Evolutionary conservation across 2,113 vertebrate species (phyloP), one percentile per base, ranked within the genome.

Genomic region (Oncorhynchus tshawytscha): DNA sequence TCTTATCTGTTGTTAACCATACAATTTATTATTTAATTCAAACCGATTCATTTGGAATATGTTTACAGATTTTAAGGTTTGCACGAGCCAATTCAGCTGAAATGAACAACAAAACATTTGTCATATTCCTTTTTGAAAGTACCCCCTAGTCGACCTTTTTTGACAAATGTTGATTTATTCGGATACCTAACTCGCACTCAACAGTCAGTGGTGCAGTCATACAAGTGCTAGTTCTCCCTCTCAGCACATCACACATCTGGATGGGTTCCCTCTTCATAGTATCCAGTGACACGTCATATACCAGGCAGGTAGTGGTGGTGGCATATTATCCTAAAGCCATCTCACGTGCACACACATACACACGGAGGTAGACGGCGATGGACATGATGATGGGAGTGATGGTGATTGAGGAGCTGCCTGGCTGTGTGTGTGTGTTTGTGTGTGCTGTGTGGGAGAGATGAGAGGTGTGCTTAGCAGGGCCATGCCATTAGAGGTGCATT

Each of bases 321-420:
- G 39, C 39, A 29, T 48, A 72, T 67, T 64, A 51, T 51, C 64
- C 73, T 79, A 62, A 74, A 67, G 67, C 62, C 81, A 54, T 70
- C 60, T 11, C 39, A 54, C 34, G 6, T 34, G 34, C 34, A 34
- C 34, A 31, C 31, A 5, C 34, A 34, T 7, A 11, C 62, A 31
- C 51, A 54, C 15, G 3, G 9, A 45, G 39, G 39, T 9, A 45
- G 71, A 71, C 84, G n/a, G 75, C 12, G 39, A 88, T 79, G 86
- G 87, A 89, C 86, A 86, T 76, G 66, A 76, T 77, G 81, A 86
- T 80, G 85, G 69, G 78, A 81, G 66, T 29, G 69, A 78, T 78
- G 48, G 80, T 15, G 81, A 90, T 81, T 27, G 67, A 75, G 54
- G 45, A 72, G 78, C 83, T 64, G 60, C 16, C 13, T 64, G 60